phyloP scores from a whole-genome alignment of 2,888 invertebrate species.

The Scaeva pyrastri region DNA sequence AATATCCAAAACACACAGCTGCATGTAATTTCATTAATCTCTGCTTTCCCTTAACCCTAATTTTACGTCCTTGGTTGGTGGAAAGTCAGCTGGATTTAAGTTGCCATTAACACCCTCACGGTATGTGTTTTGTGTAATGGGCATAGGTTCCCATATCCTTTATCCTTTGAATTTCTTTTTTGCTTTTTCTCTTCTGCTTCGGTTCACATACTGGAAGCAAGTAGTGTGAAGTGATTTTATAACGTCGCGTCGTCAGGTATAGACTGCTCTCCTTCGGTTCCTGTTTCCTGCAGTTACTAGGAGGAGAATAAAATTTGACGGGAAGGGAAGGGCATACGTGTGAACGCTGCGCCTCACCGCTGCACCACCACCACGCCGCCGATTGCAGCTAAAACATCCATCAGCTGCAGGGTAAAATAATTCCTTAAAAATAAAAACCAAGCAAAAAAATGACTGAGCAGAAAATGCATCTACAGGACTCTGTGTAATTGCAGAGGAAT shows the following conservation, averaged over 20 bases:
- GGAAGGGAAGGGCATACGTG: constrained; percentile 15
- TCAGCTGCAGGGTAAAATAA: constrained; percentile 29
- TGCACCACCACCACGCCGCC: no score
- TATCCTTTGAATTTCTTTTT: constrained; percentile 27
- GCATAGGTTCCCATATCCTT: no score
- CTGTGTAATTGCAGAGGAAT: not conserved
- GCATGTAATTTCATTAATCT: constrained; percentile 47
- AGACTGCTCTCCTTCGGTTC: constrained; percentile 5
- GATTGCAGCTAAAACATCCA: constrained; percentile 47
- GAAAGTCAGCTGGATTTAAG: constrained; percentile 36
- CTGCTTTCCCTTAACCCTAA: not conserved
- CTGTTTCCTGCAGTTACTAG: not conserved
- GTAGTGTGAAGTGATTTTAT: constrained; percentile 46
- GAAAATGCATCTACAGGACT: not conserved
- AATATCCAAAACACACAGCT: constrained; percentile 29
- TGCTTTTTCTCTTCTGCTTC: constrained; percentile 6
- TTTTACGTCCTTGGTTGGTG: not conserved
- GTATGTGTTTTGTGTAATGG: no score
- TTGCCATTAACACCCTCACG: constrained; percentile 50
- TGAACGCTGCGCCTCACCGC: no score
- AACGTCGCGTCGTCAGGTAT: constrained; percentile 1
- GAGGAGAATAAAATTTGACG: not conserved
- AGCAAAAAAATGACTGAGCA: not conserved
- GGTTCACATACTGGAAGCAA: constrained; percentile 28
- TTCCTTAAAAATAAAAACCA: constrained; percentile 27